These are phyloP conservation scores for Peromyscus aztecus DNA, from an alignment of 2,797 vertebrate species.

Conservation along the genomic window DNA sequence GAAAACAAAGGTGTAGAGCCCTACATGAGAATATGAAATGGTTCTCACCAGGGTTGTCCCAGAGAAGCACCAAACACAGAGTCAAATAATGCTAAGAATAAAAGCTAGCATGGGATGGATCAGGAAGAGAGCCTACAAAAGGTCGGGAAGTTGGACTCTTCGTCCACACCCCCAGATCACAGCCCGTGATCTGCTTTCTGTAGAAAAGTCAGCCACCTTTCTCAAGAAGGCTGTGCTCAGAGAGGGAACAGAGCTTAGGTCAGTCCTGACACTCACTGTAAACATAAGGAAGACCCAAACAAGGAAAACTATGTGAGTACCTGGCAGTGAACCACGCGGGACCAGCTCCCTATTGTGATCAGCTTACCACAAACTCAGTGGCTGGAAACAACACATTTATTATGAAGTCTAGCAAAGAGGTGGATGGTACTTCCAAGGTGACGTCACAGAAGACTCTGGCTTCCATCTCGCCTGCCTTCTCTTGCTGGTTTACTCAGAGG, in stretches of 20 bases:
- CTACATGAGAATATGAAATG: not conserved
- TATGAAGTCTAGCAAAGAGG: not conserved
- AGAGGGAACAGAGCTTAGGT: not conserved
- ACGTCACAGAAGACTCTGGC: not conserved
- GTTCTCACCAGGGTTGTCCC: not conserved
- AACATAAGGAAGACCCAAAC: not conserved
- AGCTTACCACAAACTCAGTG: not conserved
- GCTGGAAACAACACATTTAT: not conserved
- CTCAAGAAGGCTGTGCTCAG: not conserved
- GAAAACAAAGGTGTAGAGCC: not conserved
- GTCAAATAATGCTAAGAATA: not conserved
- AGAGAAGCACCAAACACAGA: not conserved
- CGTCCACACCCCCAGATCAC: not conserved
- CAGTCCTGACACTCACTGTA: not conserved
- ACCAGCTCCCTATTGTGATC: not conserved
- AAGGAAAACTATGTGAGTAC: not conserved
- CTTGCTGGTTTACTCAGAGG: not conserved
- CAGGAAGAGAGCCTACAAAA: not conserved
- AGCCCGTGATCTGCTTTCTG: not conserved
- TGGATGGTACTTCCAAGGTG: not conserved
- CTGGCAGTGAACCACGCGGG: not conserved
- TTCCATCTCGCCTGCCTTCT: not conserved
- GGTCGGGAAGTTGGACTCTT: not conserved
- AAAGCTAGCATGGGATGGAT: not conserved
- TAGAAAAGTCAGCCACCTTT: not conserved